These are phyloP conservation scores for Semnornis frantzii DNA, from an alignment of 2,113 vertebrate species.

Conservation along the genomic window DNA sequence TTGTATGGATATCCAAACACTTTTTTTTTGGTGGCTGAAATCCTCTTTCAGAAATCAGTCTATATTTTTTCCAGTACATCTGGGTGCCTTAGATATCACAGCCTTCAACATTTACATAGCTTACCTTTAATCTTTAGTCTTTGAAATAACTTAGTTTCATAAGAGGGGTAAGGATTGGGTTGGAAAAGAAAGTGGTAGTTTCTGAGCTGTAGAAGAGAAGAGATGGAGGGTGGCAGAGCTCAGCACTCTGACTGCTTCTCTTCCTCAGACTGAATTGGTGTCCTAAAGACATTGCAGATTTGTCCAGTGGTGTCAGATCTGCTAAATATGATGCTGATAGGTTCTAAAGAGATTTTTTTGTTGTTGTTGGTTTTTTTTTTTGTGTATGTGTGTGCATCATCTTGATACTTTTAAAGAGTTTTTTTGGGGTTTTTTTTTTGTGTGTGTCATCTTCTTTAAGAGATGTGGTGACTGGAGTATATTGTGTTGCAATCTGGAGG, in stretches of 20 bases:
- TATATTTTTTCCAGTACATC: neutral
- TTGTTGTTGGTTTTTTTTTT: neutral
- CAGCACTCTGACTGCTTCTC: neutral
- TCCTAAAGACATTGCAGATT: neutral
- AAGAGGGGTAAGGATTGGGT: constrained; percentile 50
- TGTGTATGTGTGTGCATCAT: too few relatives aligned
- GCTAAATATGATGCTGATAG: neutral
- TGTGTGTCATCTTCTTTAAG: neutral
- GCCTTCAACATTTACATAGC: neutral
- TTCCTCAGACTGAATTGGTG: neutral
- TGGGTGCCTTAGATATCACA: constrained; percentile 66
- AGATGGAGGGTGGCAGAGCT: neutral
- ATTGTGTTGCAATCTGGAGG: neutral
- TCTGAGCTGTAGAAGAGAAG: neutral
- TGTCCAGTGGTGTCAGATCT: neutral
- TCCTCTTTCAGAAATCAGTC: neutral
- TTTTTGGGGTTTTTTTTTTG: neutral
- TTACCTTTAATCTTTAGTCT: constrained; percentile 75
- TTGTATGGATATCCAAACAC: neutral
- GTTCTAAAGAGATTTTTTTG: neutral
- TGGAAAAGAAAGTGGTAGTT: neutral
- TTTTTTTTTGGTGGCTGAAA: neutral
- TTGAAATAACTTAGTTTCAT: constrained; percentile 76
- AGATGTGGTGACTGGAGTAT: neutral
- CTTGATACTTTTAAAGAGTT: too few relatives aligned